Evolutionary conservation across 2,113 vertebrate genomes (phyloP).

Genomic region (Oxygymnocypris stewartii): DNA sequence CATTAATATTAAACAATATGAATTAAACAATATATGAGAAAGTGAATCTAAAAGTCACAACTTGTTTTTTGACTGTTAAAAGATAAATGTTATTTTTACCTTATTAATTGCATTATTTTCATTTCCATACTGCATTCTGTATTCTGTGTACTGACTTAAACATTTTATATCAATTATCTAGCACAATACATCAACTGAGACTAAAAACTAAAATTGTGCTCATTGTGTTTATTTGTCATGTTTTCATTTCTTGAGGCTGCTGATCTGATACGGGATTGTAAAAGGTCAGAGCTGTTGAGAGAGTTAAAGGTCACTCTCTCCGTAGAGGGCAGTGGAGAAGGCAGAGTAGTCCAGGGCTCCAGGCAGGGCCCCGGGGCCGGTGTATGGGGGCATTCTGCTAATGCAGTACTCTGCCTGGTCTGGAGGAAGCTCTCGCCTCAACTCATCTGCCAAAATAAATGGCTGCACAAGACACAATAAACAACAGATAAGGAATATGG

Average conservation of each 20-base stretch:
- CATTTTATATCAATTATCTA: neutral
- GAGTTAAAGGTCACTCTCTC: conserved; percentile 91
- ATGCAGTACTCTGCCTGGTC: conserved; percentile 94
- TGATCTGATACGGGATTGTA: conserved; percentile 7
- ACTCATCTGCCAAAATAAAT: conserved; percentile 89
- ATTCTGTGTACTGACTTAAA: neutral
- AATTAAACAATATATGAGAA: neutral
- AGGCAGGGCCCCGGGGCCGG: conserved; percentile 70
- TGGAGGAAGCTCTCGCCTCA: conserved; percentile 86
- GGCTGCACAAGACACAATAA: conserved; percentile 71
- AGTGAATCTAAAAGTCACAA: neutral
- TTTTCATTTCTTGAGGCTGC: neutral
- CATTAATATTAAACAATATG: too few relatives aligned
- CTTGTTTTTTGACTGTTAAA: neutral
- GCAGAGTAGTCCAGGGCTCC: conserved; percentile 91
- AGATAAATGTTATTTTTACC: neutral
- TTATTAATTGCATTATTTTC: neutral
- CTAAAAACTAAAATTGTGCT: neutral
- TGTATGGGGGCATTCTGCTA: conserved; percentile 85
- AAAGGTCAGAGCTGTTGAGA: conserved; percentile 37
- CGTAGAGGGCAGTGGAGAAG: conserved; percentile 94
- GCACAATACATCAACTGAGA: neutral
- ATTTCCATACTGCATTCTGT: neutral
- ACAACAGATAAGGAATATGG: neutral
- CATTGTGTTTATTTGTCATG: neutral